Conservation (phyloP, 2,797 vertebrate species). For the Phataginus tricuspis region DNA sequence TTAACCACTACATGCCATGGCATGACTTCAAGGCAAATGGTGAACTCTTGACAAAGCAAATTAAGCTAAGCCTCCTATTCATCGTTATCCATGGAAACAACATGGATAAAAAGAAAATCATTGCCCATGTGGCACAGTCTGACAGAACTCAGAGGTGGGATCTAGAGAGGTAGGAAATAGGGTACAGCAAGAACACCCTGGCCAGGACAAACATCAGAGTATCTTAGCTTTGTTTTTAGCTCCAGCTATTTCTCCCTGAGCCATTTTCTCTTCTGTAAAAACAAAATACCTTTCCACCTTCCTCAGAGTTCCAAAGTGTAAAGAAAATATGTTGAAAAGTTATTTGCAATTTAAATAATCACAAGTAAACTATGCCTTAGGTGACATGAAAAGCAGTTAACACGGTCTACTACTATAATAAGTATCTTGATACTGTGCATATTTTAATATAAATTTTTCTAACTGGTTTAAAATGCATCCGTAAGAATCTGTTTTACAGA, state of each 20-base stretch:
- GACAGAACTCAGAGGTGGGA: background rate
- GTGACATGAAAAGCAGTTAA: background rate
- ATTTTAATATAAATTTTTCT: background rate
- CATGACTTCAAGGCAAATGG: background rate
- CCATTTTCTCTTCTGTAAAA: background rate
- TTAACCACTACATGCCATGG: background rate
- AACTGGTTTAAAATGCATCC: background rate
- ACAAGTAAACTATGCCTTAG: background rate
- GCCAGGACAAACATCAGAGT: background rate
- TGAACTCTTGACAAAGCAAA: background rate
- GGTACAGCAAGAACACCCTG: too few species aligned
- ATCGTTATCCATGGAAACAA: background rate
- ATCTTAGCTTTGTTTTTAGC: background rate
- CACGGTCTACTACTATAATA: background rate
- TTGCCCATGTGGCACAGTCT: background rate
- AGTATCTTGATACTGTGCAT: background rate
- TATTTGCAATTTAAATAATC: background rate
- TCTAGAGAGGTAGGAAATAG: background rate
- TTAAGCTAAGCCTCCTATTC: background rate
- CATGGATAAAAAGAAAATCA: background rate
- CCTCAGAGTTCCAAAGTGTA: background rate
- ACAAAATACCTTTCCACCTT: background rate
- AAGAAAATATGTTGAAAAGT: background rate
- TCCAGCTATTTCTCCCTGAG: background rate
- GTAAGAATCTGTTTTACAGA: background rate